Evolutionary conservation across 2,888 invertebrate species (phyloP).

Genomic region (Caenorhabditis sp.): DNA sequence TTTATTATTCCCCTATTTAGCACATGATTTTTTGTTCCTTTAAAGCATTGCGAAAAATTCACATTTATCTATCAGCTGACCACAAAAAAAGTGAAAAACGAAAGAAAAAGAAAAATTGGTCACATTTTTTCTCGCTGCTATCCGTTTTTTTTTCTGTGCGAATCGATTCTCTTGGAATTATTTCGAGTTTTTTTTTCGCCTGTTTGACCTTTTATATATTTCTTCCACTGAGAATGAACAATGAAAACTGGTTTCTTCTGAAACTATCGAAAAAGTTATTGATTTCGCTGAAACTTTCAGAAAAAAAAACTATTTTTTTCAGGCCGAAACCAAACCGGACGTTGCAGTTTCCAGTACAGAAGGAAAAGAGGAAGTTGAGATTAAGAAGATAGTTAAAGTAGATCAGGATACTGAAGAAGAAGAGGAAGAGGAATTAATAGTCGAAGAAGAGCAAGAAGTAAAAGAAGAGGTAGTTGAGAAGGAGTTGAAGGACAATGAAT

Average conservation of each 20-base stretch:
- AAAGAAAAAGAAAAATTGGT: conserved; percentile 1
- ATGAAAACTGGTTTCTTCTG: neutral
- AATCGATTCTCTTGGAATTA: conserved; percentile 5
- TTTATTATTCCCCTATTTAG: neutral
- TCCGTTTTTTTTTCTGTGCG: neutral
- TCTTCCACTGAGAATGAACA: neutral
- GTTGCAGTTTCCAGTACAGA: too few relatives aligned
- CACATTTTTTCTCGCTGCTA: conserved; percentile 8
- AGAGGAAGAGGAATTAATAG: neutral
- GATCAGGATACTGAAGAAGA: conserved; percentile 4
- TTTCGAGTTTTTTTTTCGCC: neutral
- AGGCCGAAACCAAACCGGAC: neutral
- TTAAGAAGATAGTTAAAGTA: neutral
- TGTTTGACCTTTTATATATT: neutral
- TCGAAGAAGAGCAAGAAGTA: neutral
- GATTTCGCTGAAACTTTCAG: neutral
- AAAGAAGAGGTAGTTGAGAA: neutral
- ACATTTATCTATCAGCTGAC: neutral
- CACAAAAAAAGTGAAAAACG: conserved; percentile 2
- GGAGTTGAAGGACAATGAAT: neutral
- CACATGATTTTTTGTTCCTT: neutral
- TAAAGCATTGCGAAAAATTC: neutral
- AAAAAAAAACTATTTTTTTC: neutral
- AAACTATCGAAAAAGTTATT: neutral
- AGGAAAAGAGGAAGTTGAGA: neutral